Percentiles rank a stretch among this genome's conserved stretches.
phyloP scores from a whole-genome alignment of 2,888 invertebrate genomes.

The Drosophila phalerata region DNA sequence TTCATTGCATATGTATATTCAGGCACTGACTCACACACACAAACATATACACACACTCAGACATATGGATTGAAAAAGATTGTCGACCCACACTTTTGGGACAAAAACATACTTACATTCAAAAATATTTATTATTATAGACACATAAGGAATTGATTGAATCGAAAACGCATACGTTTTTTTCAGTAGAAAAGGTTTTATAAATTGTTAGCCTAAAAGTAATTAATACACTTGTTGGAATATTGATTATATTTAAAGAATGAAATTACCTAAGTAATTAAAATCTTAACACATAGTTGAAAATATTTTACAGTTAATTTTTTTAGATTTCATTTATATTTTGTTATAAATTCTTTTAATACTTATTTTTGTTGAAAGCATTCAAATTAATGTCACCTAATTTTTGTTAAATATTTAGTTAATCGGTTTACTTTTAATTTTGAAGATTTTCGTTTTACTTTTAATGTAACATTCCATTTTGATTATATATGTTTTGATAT shows the following conservation, averaged over 20 bases:
- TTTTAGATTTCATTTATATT: not conserved
- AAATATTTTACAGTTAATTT: not conserved
- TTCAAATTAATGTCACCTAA: not conserved
- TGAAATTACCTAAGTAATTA: not conserved
- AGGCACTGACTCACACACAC: slow-evolving; percentile 21
- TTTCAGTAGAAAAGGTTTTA: no score
- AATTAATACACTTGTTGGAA: no score
- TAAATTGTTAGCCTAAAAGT: no score
- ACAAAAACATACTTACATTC: slow-evolving; percentile 32
- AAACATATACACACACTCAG: slow-evolving; percentile 11
- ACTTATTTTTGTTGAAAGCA: not conserved
- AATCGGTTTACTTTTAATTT: not conserved
- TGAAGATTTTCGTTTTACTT: not conserved
- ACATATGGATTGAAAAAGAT: slow-evolving; percentile 17
- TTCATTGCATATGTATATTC: slow-evolving; percentile 61
- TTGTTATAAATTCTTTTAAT: no score
- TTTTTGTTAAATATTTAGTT: not conserved
- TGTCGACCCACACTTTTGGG: slow-evolving; percentile 33
- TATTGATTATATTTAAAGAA: not conserved
- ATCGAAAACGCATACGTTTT: slow-evolving; percentile 34
- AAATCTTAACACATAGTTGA: not conserved
- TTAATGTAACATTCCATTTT: no score
- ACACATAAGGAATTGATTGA: slow-evolving; percentile 74
- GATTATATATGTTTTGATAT: no score
- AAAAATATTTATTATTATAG: slow-evolving; percentile 63